Percentiles rank a stretch among this genome's conserved stretches.
Evolutionary conservation across 1,140 invertebrate genomes (phyloP).

Genomic region (Stegodyphus mimosarum): DNA sequence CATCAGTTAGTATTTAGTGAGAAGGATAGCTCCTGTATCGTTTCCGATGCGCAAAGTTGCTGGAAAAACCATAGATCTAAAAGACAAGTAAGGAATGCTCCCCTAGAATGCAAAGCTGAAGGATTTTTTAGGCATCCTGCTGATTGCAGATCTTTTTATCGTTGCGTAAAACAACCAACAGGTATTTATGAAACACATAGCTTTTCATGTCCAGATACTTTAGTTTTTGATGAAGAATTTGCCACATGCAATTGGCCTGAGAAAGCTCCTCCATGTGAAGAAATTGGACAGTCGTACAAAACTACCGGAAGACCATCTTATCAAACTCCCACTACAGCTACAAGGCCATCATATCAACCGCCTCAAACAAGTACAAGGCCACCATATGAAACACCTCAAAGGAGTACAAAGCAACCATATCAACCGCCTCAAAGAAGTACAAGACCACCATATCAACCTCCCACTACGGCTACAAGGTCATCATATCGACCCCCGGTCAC

Average conservation of each 20-base stretch:
- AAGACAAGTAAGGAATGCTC: slow-evolving; percentile 19
- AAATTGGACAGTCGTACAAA: not conserved
- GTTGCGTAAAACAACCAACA: slow-evolving; percentile 64
- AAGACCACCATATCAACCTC: not conserved
- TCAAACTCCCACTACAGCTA: not conserved
- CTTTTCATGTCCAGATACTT: slow-evolving; percentile 70
- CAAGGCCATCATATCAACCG: not conserved
- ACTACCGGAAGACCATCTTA: not conserved
- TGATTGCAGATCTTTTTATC: slow-evolving; percentile 63
- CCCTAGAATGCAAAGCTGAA: slow-evolving; percentile 30
- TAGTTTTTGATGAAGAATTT: slow-evolving; percentile 60
- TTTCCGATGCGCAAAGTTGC: not conserved
- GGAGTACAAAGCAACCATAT: too few relatives aligned
- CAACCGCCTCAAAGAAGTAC: not conserved
- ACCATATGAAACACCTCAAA: not conserved
- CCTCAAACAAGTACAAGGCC: not conserved
- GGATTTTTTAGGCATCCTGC: slow-evolving; percentile 63
- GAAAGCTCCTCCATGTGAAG: slow-evolving; percentile 54
- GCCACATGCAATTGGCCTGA: slow-evolving; percentile 59
- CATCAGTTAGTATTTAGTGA: slow-evolving; percentile 68
- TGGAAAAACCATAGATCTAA: slow-evolving; percentile 3
- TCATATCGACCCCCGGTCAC: too few relatives aligned
- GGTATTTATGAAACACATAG: slow-evolving; percentile 70
- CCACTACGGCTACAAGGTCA: not conserved
- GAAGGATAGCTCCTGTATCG: slow-evolving; percentile 56